Conservation (phyloP, 2,888 invertebrate species). For the Tuberolachnus salignus region DNA sequence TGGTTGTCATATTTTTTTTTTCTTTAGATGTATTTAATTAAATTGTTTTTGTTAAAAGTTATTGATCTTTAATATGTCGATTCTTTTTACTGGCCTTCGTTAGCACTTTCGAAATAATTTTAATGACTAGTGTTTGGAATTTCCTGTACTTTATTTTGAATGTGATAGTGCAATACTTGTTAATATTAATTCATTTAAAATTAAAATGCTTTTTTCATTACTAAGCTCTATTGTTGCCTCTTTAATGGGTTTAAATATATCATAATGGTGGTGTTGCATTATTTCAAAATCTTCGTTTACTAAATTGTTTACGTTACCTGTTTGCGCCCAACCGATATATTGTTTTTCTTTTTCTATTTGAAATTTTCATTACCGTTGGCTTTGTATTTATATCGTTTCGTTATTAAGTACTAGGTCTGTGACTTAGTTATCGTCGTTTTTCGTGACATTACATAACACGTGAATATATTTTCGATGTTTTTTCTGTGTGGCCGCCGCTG, state of each 20-base stretch:
- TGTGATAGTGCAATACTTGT: slow-evolving; percentile 24
- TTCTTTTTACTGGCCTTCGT: slow-evolving; percentile 56
- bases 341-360: no score
- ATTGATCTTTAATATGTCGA: slow-evolving; percentile 53
- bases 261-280: slow-evolving; percentile 49
- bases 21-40: slow-evolving; percentile 55
- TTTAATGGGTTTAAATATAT: slow-evolving; percentile 56
- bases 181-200: slow-evolving; percentile 48
- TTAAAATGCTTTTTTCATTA: slow-evolving; percentile 40
- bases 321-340: slow-evolving; percentile 37
- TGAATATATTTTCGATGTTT: no score
- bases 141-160: slow-evolving; percentile 30
- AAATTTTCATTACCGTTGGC: no score
- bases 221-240: slow-evolving; percentile 56
- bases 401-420: no score
- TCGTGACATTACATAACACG: no score
- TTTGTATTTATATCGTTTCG: no score
- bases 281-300: slow-evolving; percentile 56
- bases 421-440: no score
- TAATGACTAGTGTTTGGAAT: slow-evolving; percentile 21
- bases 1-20: slow-evolving; percentile 42
- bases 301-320: slow-evolving; percentile 47
- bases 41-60: slow-evolving; percentile 54
- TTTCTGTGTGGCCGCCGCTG: no score
- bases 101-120: slow-evolving; percentile 47